Conservation (phyloP, 2,888 invertebrate species). For the Eupithecia tripunctaria region DNA sequence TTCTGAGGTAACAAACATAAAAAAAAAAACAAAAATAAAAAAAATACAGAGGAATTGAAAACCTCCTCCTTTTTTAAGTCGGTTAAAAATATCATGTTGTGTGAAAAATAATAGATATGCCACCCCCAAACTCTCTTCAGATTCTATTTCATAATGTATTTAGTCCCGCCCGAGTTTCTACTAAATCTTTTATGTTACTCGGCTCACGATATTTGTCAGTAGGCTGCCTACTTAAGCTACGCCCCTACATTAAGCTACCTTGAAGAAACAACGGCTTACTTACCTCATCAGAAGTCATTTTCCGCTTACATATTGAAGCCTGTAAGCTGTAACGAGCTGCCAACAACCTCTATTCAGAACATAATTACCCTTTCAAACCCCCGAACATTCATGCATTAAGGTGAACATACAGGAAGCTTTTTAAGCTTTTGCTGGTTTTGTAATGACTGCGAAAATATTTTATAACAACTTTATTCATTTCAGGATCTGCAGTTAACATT, state of each 20-base stretch:
- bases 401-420: slow-evolving; percentile 16
- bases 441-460: not conserved
- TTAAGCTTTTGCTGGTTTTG: not conserved
- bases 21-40: no score
- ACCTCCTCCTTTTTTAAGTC: no score
- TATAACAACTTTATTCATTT: not conserved
- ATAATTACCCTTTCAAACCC: slow-evolving; percentile 23
- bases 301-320: slow-evolving; percentile 18
- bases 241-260: not conserved
- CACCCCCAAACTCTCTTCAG: no score
- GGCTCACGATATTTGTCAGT: not conserved
- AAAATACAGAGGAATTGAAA: no score
- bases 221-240: not conserved
- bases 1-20: no score
- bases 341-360: slow-evolving; percentile 13
- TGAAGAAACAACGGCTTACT: not conserved
- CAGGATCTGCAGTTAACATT: no score
- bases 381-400: slow-evolving; percentile 14
- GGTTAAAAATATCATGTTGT: not conserved
- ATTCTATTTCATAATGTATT: not conserved
- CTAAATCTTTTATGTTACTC: not conserved
- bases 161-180: not conserved
- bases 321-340: slow-evolving; percentile 13
- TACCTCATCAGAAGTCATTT: slow-evolving; percentile 15
- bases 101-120: not conserved